Base-by-base conservation (phyloP, 2,888 invertebrate genomes). In the Cheilosia variabilis region DNA sequence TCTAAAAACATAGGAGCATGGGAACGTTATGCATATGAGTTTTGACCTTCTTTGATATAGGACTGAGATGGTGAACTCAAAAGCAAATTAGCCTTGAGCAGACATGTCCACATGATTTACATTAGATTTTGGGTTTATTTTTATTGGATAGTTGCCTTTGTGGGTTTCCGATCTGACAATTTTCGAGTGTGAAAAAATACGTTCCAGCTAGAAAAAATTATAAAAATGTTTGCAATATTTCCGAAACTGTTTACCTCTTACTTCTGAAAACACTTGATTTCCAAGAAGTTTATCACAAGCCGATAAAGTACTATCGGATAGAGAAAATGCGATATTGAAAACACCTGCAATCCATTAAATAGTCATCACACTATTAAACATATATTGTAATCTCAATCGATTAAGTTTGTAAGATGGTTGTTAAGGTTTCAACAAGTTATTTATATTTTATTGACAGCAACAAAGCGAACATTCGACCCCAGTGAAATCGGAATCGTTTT, bases 311-410 rank as follows among this genome's bases (percentile, higher is more conserved):
- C 6, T 63, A 34, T 15, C 24, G 3, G 27, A 19, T n/a, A 53
- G n/a, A n/a, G 43, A n/a, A 6, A 37, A 37, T 37, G 13, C 4
- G 13, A 37, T 10, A 37, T 72, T 52, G 52, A 43, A 53, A 72
- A 72, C 72, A 72, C 72, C 72, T 72, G 72, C 60, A 53, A n/a
- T 43, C 41, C 43, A 72, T 62, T 72, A 31, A 72, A 15, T 41
- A 60, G 2, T 15, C 15, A 31, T 45, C 43, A 5, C 15, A 7
- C 17, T n/a, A 17, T 45, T n/a, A 45, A 17, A 6, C 15, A 45
- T n/a, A 6, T 6, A n/a, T 45, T 7, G 43, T 6, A 17, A n/a
- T 15, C 6, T 43, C 13, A 43, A 5, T 3, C 13, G 27, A 6
- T 27, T 27, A 27, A 6, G 27, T 27, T 27, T 27, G 27, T 27